A percentile compares a stretch with the other conserved stretches of the same genome.
Conservation (phyloP, 2,797 vertebrate species). For the Tachyglossus aculeatus region DNA sequence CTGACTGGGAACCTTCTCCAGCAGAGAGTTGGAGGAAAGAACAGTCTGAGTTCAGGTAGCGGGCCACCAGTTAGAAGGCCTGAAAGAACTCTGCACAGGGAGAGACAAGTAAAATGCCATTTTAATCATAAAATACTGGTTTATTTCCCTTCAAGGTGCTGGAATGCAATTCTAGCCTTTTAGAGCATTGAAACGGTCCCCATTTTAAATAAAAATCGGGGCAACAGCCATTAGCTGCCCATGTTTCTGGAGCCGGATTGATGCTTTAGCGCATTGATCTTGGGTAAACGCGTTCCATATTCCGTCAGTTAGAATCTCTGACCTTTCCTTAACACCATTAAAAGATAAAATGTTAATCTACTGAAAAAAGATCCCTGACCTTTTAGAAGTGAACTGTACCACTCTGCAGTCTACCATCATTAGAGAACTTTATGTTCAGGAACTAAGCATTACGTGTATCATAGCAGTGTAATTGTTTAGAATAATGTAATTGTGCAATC, state of each 20-base stretch:
- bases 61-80: too few species aligned
- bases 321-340: constrained; percentile 83
- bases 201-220: constrained; percentile 57
- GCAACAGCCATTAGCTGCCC: constrained; percentile 56
- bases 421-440: constrained; percentile 61
- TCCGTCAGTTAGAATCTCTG: constrained; percentile 77
- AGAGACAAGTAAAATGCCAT: too few species aligned
- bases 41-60: too few species aligned
- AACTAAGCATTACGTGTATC: constrained; percentile 58
- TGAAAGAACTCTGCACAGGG: too few species aligned
- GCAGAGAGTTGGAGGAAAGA: too few species aligned
- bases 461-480: constrained; percentile 64
- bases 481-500: constrained; percentile 59
- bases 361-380: constrained; percentile 74
- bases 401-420: constrained; percentile 45
- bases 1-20: too few species aligned
- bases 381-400: constrained; percentile 66
- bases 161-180: constrained; percentile 45
- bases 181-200: constrained; percentile 28
- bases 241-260: constrained; percentile 65
- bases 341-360: constrained; percentile 84
- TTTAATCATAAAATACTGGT: too few species aligned
- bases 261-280: constrained; percentile 71
- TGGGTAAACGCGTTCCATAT: constrained; percentile 76
- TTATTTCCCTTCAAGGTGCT: constrained; percentile 30